These are phyloP conservation scores for Tylochromis polylepis DNA, from an alignment of 2,113 vertebrate genomes.

Conservation along the genomic window DNA sequence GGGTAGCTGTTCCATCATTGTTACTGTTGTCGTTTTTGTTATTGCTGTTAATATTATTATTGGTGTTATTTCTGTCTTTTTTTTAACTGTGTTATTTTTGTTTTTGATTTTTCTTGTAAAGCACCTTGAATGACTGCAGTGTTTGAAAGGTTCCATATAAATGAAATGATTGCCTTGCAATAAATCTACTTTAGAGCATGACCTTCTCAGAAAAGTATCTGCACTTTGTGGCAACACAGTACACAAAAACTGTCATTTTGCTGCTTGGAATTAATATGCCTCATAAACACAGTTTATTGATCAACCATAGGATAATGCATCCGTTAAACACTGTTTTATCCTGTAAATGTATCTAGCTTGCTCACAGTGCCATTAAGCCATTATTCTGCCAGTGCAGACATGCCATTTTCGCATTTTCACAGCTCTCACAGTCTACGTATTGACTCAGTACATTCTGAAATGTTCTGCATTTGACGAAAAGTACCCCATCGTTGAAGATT, in stretches of 20 bases:
- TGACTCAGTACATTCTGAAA: neutral
- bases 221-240: neutral
- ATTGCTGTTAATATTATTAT: too few relatives aligned
- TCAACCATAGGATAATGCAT: neutral
- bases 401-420: neutral
- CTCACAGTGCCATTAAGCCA: neutral
- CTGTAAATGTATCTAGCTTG: neutral
- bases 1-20: neutral
- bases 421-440: neutral
- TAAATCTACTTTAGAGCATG: neutral
- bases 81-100: neutral
- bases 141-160: neutral
- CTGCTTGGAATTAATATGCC: neutral
- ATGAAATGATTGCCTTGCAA: neutral
- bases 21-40: accelerated
- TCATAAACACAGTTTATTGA: neutral
- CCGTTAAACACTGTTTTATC: neutral
- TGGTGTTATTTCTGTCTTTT: neutral
- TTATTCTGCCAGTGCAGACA: neutral
- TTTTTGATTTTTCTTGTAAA: neutral
- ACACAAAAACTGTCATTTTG: neutral
- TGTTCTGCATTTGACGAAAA: neutral
- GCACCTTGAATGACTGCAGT: neutral
- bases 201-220: neutral
- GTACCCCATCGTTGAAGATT: neutral